Evolutionary conservation across 2,888 invertebrate species (phyloP), one percentile per base, ranked within the genome.

Genomic region (Mythimna vitellina): DNA sequence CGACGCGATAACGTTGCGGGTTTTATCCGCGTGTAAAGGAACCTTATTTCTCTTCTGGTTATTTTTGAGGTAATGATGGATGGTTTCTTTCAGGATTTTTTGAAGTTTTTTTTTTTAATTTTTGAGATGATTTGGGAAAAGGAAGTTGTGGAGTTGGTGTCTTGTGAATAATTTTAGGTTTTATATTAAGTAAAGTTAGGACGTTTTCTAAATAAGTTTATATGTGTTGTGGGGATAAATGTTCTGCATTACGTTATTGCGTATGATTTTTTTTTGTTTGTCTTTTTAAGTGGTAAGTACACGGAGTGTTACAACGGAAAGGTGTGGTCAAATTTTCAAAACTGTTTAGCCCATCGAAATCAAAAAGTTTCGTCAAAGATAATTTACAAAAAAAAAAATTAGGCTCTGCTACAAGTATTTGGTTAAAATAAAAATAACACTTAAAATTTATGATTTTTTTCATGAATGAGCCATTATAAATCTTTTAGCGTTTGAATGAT

Each of bases 1-100:
- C 75, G 65, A 70, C 70, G 76, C 77, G 84, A 86, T 86, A 86
- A 79, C 80, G 66, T n/a, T 42, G 46, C 77, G 66, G 78, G 61
- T 74, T 74, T 70, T 80, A 73, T 78, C 80, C 85, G 22, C 53
- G 73, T 74, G 70, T 73, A 42, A 67, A 70, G 76, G 70, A 63
- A 81, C 69, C 76, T 74, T 84, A 78, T 76, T 78, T 67, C 74
- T 71, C 64, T 75, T 73, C 69, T 70, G 65, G 73, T 75, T 82
- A 70, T 81, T 77, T 70, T 71, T 51, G 63, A 73, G 65, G 66
- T 73, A 78, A 70, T 78, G 78, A 82, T 78, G 73, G 81, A 84
- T 78, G 66, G 56, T 76, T 63, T 72, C 71, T 73, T 72, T 22
- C 12, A 22, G n/a, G 58, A 32, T 25, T 56, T 65, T 58, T 49